Base-by-base conservation (phyloP, 2,888 invertebrate species). In the Spatulosminthurus flaviceps region DNA sequence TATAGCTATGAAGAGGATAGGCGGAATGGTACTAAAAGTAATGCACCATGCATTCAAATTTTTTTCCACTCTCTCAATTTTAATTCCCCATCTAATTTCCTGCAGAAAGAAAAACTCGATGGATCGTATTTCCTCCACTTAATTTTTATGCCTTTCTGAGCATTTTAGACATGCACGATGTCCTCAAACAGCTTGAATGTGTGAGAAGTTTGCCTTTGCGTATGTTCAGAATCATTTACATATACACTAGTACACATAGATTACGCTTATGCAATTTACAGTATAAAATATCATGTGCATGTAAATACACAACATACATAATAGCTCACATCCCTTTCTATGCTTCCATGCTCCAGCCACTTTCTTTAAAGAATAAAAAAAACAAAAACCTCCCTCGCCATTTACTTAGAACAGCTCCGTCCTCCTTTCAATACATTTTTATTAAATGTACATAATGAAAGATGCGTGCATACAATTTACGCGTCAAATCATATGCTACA, bases 91-190 rank as follows among this genome's bases (percentile, higher is more conserved):
- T 79, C 77, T 81, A 82, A 82, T 82, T 82, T 82, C 82, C 81
- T 80, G 77, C 77, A 79, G 77, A 79, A 77, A 70, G 64, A 79
- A 81, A 75, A 81, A 80, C 80, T 75, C 79, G 66, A 81, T 78
- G 80, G 81, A 82, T 83, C 81, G 83, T 79, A 80, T 84, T 84
- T 84, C 84, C 84, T 84, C 69, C 79, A 78, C 83, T 82, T 81
- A 83, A 82, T 82, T 83, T 83, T 82, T 80, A 82, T 81, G 83
- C 84, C 61, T 81, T 81, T 79, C 77, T 82, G 81, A 79, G 60
- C 81, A 78, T 72, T 76, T 81, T 77, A 79, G 79, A 81, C 80
- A 81, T 80, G 78, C 78, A 80, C 78, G 71, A 78, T 64, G 75
- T 75, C 66, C 64, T 75, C 75, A 75, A 75, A 66, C 75, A 75